Evolutionary conservation across 2,113 vertebrate genomes (phyloP).

Genomic region (Pholis gunnellus): DNA sequence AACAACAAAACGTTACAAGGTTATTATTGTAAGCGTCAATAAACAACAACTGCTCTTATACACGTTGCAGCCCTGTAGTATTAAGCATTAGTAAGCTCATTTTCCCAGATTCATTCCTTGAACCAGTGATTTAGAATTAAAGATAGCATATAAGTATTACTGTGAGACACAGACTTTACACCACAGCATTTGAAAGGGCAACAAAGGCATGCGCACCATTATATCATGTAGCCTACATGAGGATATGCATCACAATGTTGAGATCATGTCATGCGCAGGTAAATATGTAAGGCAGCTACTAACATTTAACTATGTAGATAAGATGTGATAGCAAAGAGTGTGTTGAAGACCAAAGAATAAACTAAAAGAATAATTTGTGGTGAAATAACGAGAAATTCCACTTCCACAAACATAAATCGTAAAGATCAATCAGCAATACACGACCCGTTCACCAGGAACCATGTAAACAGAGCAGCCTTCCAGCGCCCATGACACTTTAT

Average conservation of each 20-base stretch:
- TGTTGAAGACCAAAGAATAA: conserved; percentile 1
- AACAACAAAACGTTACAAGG: no score
- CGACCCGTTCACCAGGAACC: conserved; percentile 24
- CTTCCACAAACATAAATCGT: conserved; percentile 17
- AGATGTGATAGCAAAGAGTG: neutral
- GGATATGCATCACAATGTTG: neutral
- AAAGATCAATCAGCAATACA: neutral
- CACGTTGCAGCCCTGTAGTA: neutral
- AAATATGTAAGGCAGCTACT: neutral
- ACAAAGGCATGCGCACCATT: neutral
- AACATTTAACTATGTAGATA: conserved; percentile 4
- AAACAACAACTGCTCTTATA: neutral
- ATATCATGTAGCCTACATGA: neutral
- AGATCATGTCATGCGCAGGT: neutral
- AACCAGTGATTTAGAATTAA: neutral
- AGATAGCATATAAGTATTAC: neutral
- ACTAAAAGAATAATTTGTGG: conserved; percentile 21
- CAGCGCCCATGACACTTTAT: conserved; percentile 13
- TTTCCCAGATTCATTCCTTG: neutral
- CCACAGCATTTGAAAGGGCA: conserved; percentile 4
- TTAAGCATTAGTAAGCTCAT: neutral
- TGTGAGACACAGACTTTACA: neutral
- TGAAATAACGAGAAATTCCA: neutral
- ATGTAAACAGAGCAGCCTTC: conserved; percentile 42
- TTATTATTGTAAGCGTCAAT: no score